Evolutionary conservation across 2,113 vertebrate genomes (phyloP).

Genomic region (Lagenorhynchus albirostris): DNA sequence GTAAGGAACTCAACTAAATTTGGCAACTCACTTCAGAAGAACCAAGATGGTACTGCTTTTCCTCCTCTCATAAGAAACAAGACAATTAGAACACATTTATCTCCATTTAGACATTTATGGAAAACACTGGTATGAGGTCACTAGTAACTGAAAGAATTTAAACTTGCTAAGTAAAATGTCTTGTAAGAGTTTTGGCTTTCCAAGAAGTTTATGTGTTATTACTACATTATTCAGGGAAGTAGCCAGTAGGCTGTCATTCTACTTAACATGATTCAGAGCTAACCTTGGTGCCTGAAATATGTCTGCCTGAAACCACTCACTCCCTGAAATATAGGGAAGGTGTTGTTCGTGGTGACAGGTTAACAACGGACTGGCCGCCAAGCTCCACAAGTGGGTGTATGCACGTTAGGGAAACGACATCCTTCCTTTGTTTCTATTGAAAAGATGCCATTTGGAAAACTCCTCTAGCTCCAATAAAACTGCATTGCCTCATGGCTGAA

Average conservation of each 20-base stretch:
- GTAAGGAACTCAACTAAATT: slow-evolving; percentile 48
- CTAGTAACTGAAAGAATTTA: not conserved
- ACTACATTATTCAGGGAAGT: not conserved
- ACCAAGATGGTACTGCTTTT: slow-evolving; percentile 22
- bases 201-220: not conserved
- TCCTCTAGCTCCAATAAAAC: not conserved
- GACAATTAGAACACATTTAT: slow-evolving; percentile 21
- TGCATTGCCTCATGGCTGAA: not conserved
- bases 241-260: not conserved
- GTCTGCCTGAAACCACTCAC: not conserved
- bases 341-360: not conserved
- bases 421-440: not conserved
- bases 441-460: slow-evolving; percentile 2
- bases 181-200: not conserved
- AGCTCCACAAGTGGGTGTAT: not conserved
- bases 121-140: not conserved
- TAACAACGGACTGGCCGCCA: not conserved
- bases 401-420: not conserved
- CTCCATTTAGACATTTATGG: not conserved
- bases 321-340: not conserved
- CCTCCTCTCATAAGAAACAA: not conserved
- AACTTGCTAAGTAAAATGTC: not conserved
- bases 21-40: slow-evolving; percentile 61
- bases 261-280: not conserved
- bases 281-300: not conserved